phyloP scores from a whole-genome alignment of 2,888 invertebrate genomes.

The Tupiocoris notatus region DNA sequence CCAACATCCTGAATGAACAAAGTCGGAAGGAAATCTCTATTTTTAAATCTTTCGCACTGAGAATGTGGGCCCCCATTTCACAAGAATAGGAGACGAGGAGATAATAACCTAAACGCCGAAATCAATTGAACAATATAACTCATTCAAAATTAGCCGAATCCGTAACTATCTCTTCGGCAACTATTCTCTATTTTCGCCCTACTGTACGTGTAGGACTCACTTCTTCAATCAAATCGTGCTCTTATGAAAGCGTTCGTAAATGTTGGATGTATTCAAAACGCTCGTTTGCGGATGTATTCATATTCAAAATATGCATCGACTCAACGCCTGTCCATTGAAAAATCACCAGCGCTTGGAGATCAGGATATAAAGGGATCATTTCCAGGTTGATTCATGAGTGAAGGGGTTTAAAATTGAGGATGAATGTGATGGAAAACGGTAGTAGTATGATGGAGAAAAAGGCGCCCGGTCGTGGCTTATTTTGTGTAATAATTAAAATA shows the following conservation, averaged over 20 bases:
- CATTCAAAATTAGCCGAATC: too few species aligned
- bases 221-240: neutral
- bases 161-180: too few species aligned
- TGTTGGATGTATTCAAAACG: neutral
- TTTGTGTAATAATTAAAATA: neutral
- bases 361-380: neutral
- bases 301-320: neutral
- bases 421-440: too few species aligned
- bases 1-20: too few species aligned
- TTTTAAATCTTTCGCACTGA: too few species aligned
- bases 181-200: too few species aligned
- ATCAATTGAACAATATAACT: too few species aligned
- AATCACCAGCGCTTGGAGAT: neutral
- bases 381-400: neutral
- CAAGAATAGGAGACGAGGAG: too few species aligned
- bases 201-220: too few species aligned
- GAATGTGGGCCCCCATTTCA: too few species aligned
- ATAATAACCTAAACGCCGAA: too few species aligned
- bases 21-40: too few species aligned
- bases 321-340: neutral
- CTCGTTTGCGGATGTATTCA: neutral
- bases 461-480: neutral
- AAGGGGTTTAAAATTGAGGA: neutral
- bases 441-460: neutral
- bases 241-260: neutral